Percentiles rank a stretch among this genome's conserved stretches.
These are phyloP conservation scores for Cyaniris semiargus DNA, from an alignment of 2,888 invertebrate species.

Conservation along the genomic window DNA sequence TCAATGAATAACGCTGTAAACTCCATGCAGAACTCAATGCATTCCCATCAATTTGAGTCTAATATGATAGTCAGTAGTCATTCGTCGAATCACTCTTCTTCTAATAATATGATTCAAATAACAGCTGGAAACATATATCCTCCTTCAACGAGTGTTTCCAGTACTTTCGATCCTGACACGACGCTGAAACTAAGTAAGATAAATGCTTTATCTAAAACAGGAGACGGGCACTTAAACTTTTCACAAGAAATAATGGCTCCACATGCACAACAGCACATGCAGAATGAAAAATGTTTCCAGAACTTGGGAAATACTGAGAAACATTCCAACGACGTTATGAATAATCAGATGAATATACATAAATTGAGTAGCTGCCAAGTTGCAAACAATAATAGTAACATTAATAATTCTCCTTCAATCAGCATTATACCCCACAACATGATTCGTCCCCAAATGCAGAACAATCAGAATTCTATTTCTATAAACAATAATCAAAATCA, in stretches of 20 bases:
- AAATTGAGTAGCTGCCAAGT: conserved; percentile 74
- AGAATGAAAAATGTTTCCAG: conserved; percentile 71
- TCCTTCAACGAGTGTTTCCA: conserved; percentile 65
- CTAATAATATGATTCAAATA: conserved; percentile 74
- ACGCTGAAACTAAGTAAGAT: conserved; percentile 72
- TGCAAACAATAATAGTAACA: conserved; percentile 60
- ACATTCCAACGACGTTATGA: conserved; percentile 58
- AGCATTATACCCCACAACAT: conserved; percentile 71
- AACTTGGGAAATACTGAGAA: conserved; percentile 68
- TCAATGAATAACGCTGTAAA: conserved; percentile 58
- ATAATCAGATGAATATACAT: conserved; percentile 66
- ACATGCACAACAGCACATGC: conserved; percentile 70
- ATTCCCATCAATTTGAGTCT: conserved; percentile 69
- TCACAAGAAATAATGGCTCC: conserved; percentile 75
- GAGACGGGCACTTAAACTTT: conserved; percentile 73
- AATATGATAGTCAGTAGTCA: conserved; percentile 66
- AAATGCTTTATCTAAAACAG: conserved; percentile 71
- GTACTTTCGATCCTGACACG: conserved; percentile 73
- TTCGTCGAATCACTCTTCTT: conserved; percentile 60
- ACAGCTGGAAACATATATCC: conserved; percentile 73
- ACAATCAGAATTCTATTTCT: conserved; percentile 63
- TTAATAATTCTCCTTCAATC: conserved; percentile 63
- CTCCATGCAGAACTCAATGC: conserved; percentile 57
- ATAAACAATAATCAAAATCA: conserved; percentile 66
- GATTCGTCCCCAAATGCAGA: conserved; percentile 65